phyloP scores from a whole-genome alignment of 2,797 vertebrate species.

The Heteromormyrus szaboi region DNA sequence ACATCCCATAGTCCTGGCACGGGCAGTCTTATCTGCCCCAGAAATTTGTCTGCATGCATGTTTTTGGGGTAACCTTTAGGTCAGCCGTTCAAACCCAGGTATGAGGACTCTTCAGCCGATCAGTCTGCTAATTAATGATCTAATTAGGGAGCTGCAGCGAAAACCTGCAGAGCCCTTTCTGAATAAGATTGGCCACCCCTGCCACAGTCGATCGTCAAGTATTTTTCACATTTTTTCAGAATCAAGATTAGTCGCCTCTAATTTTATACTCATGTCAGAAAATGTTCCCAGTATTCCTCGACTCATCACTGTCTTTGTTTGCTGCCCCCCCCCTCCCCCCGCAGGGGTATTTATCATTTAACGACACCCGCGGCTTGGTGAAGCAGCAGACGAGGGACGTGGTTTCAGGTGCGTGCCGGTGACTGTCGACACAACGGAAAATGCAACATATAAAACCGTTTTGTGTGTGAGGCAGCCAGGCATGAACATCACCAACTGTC shows the following conservation, averaged over 20 bases:
- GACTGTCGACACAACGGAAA: background rate
- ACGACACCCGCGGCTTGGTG: conserved; percentile 76
- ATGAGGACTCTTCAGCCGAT: background rate
- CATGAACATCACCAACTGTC: background rate
- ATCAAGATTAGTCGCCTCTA: background rate
- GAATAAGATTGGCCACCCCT: background rate
- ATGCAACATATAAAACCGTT: background rate
- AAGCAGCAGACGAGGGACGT: conserved; percentile 73
- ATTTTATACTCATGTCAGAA: background rate
- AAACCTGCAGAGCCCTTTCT: background rate
- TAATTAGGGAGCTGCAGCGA: background rate
- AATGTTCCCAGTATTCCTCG: background rate
- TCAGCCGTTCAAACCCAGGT: background rate
- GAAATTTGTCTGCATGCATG: background rate
- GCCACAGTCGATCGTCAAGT: background rate
- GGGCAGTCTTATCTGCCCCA: background rate
- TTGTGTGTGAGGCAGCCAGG: background rate
- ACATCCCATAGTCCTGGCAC: background rate
- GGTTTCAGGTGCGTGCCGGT: conserved; percentile 62
- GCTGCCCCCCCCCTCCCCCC: conserved; percentile 10
- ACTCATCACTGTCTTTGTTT: background rate
- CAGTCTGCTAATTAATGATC: background rate
- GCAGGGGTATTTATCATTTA: conserved; percentile 82
- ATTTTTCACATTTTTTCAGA: background rate
- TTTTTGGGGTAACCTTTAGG: background rate